A percentile compares a stretch with the other conserved stretches of the same genome.
Evolutionary conservation across 2,113 vertebrate genomes (phyloP).

Genomic region (Pandion haliaetus): DNA sequence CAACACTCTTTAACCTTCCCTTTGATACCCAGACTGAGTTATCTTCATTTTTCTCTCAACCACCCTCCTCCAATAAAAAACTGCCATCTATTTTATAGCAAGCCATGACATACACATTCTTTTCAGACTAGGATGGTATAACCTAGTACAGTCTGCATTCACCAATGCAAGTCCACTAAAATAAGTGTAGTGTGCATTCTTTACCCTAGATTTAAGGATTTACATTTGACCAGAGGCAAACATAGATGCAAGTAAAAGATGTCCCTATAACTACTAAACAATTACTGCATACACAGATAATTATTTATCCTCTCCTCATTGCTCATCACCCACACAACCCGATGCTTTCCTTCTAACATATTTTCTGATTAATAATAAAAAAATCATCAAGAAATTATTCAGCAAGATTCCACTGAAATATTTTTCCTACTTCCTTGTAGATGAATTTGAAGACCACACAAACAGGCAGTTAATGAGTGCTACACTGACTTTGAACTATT

Average conservation of each 20-base stretch:
- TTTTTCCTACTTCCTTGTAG: fast-evolving
- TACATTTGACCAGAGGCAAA: background rate
- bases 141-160: background rate
- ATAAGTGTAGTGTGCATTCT: background rate
- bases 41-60: background rate
- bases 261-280: background rate
- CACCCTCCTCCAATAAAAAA: background rate
- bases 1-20: background rate
- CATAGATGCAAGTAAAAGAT: too few species aligned
- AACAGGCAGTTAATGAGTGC: background rate
- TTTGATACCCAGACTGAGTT: background rate
- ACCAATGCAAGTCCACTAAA: background rate
- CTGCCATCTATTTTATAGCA: background rate
- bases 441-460: background rate
- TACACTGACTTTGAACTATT: background rate
- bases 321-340: background rate
- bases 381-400: background rate
- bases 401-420: background rate
- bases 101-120: background rate
- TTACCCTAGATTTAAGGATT: background rate
- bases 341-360: background rate
- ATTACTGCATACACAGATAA: background rate
- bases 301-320: background rate
- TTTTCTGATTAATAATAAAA: background rate
- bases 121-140: background rate